Percentiles rank a stretch among this genome's conserved stretches.
These are phyloP conservation scores for Centropristis striata DNA, from an alignment of 2,113 vertebrate species.

Conservation along the genomic window DNA sequence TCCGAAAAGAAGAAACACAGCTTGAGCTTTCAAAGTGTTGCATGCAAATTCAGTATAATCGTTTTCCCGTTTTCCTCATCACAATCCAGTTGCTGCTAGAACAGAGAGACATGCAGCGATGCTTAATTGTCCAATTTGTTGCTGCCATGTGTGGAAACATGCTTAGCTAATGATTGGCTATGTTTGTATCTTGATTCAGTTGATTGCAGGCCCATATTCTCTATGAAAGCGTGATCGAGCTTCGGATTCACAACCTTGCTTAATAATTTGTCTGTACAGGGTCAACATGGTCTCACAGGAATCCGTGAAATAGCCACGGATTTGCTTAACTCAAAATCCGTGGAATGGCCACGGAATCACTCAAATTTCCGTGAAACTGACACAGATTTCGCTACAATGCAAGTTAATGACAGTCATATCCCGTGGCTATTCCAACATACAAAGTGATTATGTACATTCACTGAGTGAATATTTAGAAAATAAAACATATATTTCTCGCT, in stretches of 20 bases:
- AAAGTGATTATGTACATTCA: no score
- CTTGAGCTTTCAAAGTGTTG: constrained; percentile 46
- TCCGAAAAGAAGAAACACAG: constrained; percentile 51
- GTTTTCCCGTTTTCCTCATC: constrained; percentile 37
- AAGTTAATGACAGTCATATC: no score
- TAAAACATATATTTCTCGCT: no score
- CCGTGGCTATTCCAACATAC: no score
- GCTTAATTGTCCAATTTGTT: constrained; percentile 54
- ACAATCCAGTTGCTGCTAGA: constrained; percentile 37
- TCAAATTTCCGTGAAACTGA: no score
- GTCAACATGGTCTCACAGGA: no score
- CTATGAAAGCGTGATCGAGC: neutral
- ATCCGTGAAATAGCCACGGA: no score
- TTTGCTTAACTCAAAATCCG: no score
- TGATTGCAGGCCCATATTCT: constrained; percentile 4
- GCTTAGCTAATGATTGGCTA: constrained; percentile 7
- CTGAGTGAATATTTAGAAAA: no score
- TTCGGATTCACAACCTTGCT: neutral
- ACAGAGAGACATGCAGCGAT: constrained; percentile 39
- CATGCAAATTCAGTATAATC: constrained; percentile 46
- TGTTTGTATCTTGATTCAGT: constrained; percentile 23
- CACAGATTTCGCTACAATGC: no score
- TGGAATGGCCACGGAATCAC: no score
- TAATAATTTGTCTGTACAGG: neutral
- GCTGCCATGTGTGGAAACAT: constrained; percentile 39